phyloP scores from a whole-genome alignment of 2,113 vertebrate species.

The Lanius collurio region DNA sequence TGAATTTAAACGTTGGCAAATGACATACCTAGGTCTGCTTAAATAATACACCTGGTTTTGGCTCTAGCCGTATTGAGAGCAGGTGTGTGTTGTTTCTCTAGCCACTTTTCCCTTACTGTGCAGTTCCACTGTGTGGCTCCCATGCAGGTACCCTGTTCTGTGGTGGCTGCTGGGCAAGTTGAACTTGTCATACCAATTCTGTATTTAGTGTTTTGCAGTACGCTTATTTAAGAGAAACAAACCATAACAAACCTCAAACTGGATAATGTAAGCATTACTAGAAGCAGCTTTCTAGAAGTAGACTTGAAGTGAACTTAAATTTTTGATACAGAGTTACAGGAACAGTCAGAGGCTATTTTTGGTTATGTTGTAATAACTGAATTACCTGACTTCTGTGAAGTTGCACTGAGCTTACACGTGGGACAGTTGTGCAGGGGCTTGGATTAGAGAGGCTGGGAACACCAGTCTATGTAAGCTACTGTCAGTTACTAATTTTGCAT shows the following conservation, averaged over 20 bases:
- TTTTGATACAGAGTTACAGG: not conserved
- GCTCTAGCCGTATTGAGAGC: not conserved
- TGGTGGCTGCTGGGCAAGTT: not conserved
- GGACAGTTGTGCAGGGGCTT: not conserved
- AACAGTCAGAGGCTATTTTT: not conserved
- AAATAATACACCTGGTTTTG: not conserved
- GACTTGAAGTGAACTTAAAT: rapidly evolving
- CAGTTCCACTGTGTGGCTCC: not conserved
- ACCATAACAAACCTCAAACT: not conserved
- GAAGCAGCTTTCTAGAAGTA: not conserved
- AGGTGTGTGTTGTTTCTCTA: not conserved
- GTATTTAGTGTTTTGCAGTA: not conserved
- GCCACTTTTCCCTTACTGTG: not conserved
- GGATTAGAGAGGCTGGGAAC: not conserved
- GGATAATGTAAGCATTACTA: not conserved
- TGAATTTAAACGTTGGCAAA: conserved; percentile 13
- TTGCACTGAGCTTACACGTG: rapidly evolving
- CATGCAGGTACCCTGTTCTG: not conserved
- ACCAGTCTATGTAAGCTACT: not conserved
- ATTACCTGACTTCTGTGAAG: not conserved
- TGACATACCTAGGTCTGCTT: conserved; percentile 12
- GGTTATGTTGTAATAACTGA: not conserved
- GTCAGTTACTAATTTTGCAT: not conserved
- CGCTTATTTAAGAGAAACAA: not conserved
- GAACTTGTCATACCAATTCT: not conserved